These are phyloP conservation scores for Dinomys branickii DNA, from an alignment of 2,113 vertebrate genomes.

Conservation along the genomic window DNA sequence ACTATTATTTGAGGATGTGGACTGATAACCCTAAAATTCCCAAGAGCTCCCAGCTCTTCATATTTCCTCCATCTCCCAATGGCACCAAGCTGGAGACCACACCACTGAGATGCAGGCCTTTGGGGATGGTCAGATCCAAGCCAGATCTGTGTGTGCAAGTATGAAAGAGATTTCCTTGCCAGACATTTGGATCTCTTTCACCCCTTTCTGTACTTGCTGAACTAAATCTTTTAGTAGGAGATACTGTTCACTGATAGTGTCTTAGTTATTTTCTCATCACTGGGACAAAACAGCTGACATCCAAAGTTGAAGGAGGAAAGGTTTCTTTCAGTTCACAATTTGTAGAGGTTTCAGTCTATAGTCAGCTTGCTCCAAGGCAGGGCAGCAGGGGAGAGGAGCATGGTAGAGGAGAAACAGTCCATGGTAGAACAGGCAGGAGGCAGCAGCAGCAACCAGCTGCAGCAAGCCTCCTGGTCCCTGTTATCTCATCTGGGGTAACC, in stretches of 20 bases:
- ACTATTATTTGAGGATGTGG: not conserved
- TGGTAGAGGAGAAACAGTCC: not conserved
- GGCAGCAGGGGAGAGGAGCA: not conserved
- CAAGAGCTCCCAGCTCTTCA: not conserved
- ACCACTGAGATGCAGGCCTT: not conserved
- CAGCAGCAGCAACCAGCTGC: not conserved
- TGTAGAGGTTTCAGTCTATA: not conserved
- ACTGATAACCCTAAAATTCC: accelerated
- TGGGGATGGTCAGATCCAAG: not conserved
- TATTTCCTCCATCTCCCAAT: not conserved
- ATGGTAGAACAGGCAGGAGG: not conserved
- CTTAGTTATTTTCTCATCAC: not conserved
- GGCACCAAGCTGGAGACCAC: not conserved
- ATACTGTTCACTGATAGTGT: not conserved
- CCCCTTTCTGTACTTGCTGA: not conserved
- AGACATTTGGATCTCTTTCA: not conserved
- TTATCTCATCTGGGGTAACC: not conserved
- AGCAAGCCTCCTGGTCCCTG: not conserved
- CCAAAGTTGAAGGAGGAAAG: not conserved
- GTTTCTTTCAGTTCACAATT: not conserved
- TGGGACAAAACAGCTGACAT: not conserved
- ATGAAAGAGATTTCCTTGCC: not conserved
- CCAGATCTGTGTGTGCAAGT: too few species aligned
- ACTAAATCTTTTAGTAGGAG: not conserved
- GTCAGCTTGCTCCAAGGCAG: not conserved